Evolutionary conservation across 2,888 invertebrate species (phyloP).

Genomic region (Leucophenga maculata): DNA sequence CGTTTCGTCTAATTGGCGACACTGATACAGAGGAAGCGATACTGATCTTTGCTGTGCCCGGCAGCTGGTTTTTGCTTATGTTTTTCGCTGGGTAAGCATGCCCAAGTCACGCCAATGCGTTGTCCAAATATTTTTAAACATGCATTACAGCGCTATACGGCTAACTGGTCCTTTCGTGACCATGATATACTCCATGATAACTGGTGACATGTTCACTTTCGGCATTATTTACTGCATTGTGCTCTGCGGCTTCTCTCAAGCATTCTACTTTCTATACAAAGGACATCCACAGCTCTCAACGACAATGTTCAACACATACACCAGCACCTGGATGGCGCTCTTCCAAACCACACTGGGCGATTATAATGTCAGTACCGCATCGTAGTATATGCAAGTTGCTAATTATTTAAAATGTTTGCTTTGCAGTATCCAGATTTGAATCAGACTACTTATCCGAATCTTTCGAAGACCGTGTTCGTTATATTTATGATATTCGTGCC

Average conservation of each 20-base stretch:
- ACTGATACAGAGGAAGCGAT: slow-evolving; percentile 91
- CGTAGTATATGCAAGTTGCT: not conserved
- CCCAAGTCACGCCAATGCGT: not conserved
- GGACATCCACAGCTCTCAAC: slow-evolving; percentile 86
- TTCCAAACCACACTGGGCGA: slow-evolving; percentile 98
- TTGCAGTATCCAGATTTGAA: slow-evolving; percentile 91
- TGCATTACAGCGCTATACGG: slow-evolving; percentile 83
- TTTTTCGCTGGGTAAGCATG: slow-evolving; percentile 94
- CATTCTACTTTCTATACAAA: slow-evolving; percentile 95
- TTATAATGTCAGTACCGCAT: slow-evolving; percentile 79
- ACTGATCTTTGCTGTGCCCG: slow-evolving; percentile 92
- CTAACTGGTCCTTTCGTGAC: slow-evolving; percentile 99
- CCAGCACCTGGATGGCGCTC: slow-evolving; percentile 96
- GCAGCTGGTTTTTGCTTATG: slow-evolving; percentile 97
- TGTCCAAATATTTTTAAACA: not conserved
- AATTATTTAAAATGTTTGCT: slow-evolving; percentile 29
- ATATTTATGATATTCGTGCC: slow-evolving; percentile 99
- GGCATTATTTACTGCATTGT: slow-evolving; percentile 97
- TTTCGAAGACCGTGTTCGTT: slow-evolving; percentile 96
- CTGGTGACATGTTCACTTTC: slow-evolving; percentile 98
- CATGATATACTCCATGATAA: slow-evolving; percentile 99
- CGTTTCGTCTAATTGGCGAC: slow-evolving; percentile 83
- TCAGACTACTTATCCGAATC: slow-evolving; percentile 89
- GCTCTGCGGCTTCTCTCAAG: slow-evolving; percentile 95
- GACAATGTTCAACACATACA: slow-evolving; percentile 87